Percentiles rank a stretch among this genome's conserved stretches.
Conservation (phyloP, 1,140 invertebrate species). For the Charaxes varanes region DNA sequence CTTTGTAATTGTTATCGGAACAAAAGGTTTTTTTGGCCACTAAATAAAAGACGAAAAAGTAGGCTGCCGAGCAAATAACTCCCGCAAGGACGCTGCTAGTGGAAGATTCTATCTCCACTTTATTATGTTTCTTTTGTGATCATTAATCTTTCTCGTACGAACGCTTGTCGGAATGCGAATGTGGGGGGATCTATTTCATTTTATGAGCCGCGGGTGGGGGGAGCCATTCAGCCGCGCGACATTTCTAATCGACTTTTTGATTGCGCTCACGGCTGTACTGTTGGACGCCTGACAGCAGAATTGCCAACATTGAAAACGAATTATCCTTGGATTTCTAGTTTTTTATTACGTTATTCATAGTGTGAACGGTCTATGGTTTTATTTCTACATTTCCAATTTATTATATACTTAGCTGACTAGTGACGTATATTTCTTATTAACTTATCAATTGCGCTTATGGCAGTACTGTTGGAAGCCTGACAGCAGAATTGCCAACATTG, state of each 20-base stretch:
- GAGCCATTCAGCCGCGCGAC: conserved; percentile 65
- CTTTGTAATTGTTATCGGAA: no score
- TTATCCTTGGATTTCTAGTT: conserved; percentile 21
- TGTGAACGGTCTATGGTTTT: no score
- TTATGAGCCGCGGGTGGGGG: conserved; percentile 68
- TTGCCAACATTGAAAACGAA: conserved; percentile 36
- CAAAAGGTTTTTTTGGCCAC: conserved; percentile 18
- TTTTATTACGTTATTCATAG: conserved; percentile 5
- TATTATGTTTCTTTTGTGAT: conserved; percentile 74
- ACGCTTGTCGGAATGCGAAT: conserved; percentile 74
- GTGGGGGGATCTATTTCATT: conserved; percentile 73
- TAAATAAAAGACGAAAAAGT: conserved; percentile 65
- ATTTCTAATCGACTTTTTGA: conserved; percentile 74
- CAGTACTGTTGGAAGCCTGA: conserved; percentile 45
- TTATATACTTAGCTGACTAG: no score
- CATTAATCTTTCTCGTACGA: conserved; percentile 74
- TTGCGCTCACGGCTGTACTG: conserved; percentile 56
- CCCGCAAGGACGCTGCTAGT: conserved; percentile 72
- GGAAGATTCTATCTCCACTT: conserved; percentile 72
- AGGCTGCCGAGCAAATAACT: conserved; percentile 63
- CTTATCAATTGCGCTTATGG: conserved; percentile 68
- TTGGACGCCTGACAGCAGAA: conserved; percentile 41
- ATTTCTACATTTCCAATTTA: no score
- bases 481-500: conserved; percentile 35
- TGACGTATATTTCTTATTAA: conserved; percentile 73